These are phyloP conservation scores for Phainopepla nitens DNA, from an alignment of 2,113 vertebrate genomes.

Conservation along the genomic window DNA sequence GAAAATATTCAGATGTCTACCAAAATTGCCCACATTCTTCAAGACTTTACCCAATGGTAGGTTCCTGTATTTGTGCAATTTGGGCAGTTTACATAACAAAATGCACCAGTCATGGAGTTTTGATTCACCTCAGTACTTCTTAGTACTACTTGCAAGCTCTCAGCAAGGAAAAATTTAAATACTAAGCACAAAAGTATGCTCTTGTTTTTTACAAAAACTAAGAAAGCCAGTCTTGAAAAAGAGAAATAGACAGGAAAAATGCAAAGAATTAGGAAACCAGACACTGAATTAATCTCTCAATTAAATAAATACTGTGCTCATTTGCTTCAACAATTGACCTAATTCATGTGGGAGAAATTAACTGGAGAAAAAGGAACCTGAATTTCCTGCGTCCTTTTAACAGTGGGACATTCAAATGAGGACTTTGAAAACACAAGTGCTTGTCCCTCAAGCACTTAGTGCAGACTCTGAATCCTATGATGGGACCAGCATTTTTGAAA, in stretches of 20 bases:
- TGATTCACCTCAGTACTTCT: background rate
- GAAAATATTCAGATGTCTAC: background rate
- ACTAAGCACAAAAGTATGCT: background rate
- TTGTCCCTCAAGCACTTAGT: background rate
- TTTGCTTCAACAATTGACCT: background rate
- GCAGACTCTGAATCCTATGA: background rate
- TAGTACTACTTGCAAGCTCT: background rate
- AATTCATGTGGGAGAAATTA: background rate
- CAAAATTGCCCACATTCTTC: background rate
- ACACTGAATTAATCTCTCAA: background rate
- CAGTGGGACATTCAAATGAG: background rate
- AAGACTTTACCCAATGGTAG: background rate
- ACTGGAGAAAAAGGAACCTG: background rate
- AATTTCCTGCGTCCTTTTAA: background rate
- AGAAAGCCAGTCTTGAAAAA: background rate
- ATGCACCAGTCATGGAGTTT: background rate
- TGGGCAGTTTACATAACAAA: background rate
- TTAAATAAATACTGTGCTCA: background rate
- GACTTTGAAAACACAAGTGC: background rate
- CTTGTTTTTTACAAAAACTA: background rate
- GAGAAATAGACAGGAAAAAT: background rate
- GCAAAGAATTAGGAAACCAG: background rate
- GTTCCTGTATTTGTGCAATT: background rate
- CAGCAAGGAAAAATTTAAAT: background rate
- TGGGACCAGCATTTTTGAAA: background rate